These are phyloP conservation scores for Malthinus seriepunctatus DNA, from an alignment of 2,888 invertebrate genomes.

Conservation along the genomic window DNA sequence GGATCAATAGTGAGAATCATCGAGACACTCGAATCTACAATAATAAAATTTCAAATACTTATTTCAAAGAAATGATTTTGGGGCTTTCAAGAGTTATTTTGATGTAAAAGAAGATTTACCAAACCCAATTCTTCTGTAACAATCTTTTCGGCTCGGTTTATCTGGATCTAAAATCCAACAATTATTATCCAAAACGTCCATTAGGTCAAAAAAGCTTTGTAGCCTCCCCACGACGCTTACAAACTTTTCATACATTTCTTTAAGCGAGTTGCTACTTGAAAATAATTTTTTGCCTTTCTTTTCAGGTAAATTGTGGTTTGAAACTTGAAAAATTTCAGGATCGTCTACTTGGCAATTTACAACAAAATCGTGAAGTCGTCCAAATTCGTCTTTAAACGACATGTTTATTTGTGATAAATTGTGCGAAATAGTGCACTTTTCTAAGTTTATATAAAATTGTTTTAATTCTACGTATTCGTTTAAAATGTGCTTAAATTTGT, in stretches of 20 bases:
- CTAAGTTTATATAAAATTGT: slow-evolving; percentile 34
- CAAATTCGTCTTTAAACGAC: slow-evolving; percentile 25
- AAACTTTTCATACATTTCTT: slow-evolving; percentile 44
- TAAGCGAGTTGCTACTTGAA: slow-evolving; percentile 38
- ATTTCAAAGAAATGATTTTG: too few species aligned
- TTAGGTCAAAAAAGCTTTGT: slow-evolving; percentile 51
- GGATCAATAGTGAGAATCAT: slow-evolving; percentile 51
- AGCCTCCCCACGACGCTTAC: slow-evolving; percentile 40
- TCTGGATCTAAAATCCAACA: slow-evolving; percentile 54
- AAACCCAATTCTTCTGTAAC: slow-evolving; percentile 51
- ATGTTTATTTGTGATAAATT: slow-evolving; percentile 32
- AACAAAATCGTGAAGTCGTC: slow-evolving; percentile 26
- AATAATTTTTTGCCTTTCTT: slow-evolving; percentile 15
- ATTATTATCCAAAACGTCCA: slow-evolving; percentile 51
- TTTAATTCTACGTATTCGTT: slow-evolving; percentile 34
- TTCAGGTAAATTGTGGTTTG: slow-evolving; percentile 42
- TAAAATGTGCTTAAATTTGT: slow-evolving; percentile 16
- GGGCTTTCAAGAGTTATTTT: too few species aligned
- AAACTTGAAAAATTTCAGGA: slow-evolving; percentile 40
- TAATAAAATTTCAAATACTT: slow-evolving; percentile 3
- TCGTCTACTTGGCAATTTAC: slow-evolving; percentile 35
- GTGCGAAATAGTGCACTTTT: slow-evolving; percentile 24
- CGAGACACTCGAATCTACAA: slow-evolving; percentile 49
- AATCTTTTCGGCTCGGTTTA: slow-evolving; percentile 46
- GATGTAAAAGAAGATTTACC: slow-evolving; percentile 38